phyloP scores from a whole-genome alignment of 2,113 vertebrate genomes.

The Anolis sagrei region DNA sequence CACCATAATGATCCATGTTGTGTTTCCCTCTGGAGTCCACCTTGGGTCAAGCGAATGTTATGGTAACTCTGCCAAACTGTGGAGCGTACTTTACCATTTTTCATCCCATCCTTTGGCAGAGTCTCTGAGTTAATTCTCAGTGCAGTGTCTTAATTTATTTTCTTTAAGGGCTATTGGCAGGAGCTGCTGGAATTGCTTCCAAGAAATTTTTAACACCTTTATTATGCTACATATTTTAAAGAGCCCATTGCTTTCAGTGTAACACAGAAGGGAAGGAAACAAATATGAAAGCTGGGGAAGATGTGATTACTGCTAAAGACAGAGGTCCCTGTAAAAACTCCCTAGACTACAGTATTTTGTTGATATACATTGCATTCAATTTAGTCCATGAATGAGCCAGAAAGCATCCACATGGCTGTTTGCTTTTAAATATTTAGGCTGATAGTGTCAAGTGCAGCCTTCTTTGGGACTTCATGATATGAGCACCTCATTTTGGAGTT shows the following conservation, averaged over 20 bases:
- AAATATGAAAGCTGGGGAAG: not conserved
- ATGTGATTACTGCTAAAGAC: not conserved
- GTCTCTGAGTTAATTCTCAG: not conserved
- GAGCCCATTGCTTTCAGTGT: not conserved
- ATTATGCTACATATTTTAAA: not conserved
- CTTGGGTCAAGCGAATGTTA: not conserved
- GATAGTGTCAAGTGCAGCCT: not conserved
- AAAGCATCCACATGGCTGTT: not conserved
- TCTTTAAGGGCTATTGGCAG: not conserved
- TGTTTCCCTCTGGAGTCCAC: not conserved
- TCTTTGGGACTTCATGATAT: too few species aligned
- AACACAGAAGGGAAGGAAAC: conserved; percentile 10
- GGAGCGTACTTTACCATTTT: not conserved
- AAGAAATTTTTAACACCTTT: not conserved
- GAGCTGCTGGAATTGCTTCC: not conserved
- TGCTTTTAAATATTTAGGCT: not conserved
- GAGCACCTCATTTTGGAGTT: not conserved
- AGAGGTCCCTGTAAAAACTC: not conserved
- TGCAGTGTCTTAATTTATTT: conserved; percentile 17
- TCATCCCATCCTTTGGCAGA: not conserved
- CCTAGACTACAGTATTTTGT: not conserved
- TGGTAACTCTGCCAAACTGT: not conserved
- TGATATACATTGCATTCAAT: not conserved
- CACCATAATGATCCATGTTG: not conserved
- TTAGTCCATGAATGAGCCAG: conserved; percentile 8